phyloP scores from a whole-genome alignment of 2,113 vertebrate genomes.

The Indicator indicator region DNA sequence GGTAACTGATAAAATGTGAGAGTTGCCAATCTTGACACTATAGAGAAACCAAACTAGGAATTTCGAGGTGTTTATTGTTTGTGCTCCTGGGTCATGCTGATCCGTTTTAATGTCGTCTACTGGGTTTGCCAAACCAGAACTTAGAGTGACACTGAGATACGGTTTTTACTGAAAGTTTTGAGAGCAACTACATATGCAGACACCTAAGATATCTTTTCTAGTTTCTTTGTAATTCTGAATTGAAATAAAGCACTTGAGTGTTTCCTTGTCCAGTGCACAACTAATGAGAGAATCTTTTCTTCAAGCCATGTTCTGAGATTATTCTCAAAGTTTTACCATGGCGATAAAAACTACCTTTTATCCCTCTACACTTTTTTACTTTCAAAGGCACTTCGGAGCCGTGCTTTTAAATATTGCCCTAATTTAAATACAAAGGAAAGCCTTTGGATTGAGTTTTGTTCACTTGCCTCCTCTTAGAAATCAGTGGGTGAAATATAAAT shows the following conservation, averaged over 20 bases:
- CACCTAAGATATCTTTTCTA: background rate
- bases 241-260: background rate
- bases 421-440: background rate
- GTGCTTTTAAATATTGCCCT: background rate
- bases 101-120: background rate
- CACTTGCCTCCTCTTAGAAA: background rate
- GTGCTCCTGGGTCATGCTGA: conserved; percentile 23
- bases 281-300: background rate
- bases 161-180: background rate
- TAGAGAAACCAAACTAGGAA: conserved; percentile 56
- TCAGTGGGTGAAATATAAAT: background rate
- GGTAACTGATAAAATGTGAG: conserved; percentile 80
- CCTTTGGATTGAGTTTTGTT: background rate
- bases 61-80: conserved; percentile 54
- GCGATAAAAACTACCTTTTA: background rate
- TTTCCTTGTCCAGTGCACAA: background rate
- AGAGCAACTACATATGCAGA: background rate
- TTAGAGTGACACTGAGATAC: background rate
- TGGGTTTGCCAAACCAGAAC: conserved; percentile 22
- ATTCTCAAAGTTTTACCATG: background rate
- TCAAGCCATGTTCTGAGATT: background rate
- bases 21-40: conserved; percentile 65
- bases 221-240: background rate
- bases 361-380: background rate
- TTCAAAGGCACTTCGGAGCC: background rate